A percentile compares a stretch with the other conserved stretches of the same genome.
phyloP scores from a whole-genome alignment of 2,113 vertebrate species.

The Ranitomeya variabilis region DNA sequence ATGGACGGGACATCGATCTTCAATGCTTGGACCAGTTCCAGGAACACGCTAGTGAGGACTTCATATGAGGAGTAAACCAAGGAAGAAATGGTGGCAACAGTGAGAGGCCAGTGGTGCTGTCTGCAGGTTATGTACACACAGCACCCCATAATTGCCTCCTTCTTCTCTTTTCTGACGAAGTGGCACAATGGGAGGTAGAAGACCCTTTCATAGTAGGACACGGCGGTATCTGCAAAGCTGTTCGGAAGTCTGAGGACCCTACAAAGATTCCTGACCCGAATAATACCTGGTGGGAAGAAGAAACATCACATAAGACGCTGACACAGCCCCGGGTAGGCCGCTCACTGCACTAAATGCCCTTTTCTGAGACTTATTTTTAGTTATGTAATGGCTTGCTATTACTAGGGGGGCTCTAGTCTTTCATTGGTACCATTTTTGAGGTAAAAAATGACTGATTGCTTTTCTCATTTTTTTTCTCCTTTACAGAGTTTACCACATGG shows the following conservation, averaged over 20 bases:
- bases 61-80: conserved; percentile 76
- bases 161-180: conserved; percentile 77
- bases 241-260: conserved; percentile 78
- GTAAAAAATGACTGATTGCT: too few species aligned
- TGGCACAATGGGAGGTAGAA: conserved; percentile 76
- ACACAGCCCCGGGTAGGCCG: too few species aligned
- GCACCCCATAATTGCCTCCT: conserved; percentile 86
- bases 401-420: too few species aligned
- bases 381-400: too few species aligned
- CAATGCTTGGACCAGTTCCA: conserved; percentile 78
- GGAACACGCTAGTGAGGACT: conserved; percentile 73
- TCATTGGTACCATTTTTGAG: too few species aligned
- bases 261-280: conserved; percentile 82
- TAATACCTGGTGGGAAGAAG: conserved; percentile 72
- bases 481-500: too few species aligned
- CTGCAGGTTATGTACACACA: conserved; percentile 84
- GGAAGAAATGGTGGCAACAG: conserved; percentile 82
- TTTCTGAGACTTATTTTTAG: too few species aligned
- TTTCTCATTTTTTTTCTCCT: too few species aligned
- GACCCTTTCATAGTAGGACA: conserved; percentile 74
- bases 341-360: too few species aligned
- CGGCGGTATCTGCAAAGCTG: conserved; percentile 73
- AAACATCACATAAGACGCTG: background rate
- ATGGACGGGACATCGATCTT: conserved; percentile 72
- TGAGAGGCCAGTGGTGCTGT: conserved; percentile 85